Percentiles rank a stretch among this genome's conserved stretches.
Conservation (phyloP, 2,113 vertebrate genomes). For the Phaethon lepturus region DNA sequence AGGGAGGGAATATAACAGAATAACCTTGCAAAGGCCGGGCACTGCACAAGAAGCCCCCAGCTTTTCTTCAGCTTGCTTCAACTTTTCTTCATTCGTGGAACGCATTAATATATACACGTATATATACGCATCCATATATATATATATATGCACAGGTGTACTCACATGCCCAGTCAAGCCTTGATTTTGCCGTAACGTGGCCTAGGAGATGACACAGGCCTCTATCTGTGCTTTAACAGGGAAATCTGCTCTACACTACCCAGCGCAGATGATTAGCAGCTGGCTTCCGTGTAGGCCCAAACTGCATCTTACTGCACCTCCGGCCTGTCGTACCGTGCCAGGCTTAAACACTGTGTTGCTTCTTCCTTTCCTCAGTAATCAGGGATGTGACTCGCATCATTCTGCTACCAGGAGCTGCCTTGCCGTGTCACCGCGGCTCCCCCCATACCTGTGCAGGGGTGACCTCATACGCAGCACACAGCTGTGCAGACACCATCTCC, state of each 20-base stretch:
- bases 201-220: not conserved
- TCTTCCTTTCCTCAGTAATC: slow-evolving; percentile 8
- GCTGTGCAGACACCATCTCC: not conserved
- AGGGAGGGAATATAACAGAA: slow-evolving; percentile 19
- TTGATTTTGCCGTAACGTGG: slow-evolving; percentile 54
- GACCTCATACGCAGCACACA: slow-evolving; percentile 4
- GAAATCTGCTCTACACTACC: not conserved
- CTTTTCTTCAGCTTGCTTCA: slow-evolving; percentile 10
- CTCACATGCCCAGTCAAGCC: slow-evolving; percentile 9
- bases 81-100: slow-evolving; percentile 22
- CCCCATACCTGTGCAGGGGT: not conserved
- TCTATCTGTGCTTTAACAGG: not conserved
- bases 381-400: not conserved
- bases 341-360: not conserved
- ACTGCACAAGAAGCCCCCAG: not conserved
- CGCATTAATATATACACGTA: not conserved
- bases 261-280: not conserved
- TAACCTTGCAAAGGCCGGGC: slow-evolving; percentile 7
- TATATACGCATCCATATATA: not conserved
- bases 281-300: slow-evolving; percentile 23
- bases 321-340: not conserved
- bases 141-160: not conserved
- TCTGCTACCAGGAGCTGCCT: not conserved
- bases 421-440: not conserved
- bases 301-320: slow-evolving; percentile 1